Evolutionary conservation across 1,140 invertebrate genomes (phyloP).

Genomic region (Zelostemma sp.): DNA sequence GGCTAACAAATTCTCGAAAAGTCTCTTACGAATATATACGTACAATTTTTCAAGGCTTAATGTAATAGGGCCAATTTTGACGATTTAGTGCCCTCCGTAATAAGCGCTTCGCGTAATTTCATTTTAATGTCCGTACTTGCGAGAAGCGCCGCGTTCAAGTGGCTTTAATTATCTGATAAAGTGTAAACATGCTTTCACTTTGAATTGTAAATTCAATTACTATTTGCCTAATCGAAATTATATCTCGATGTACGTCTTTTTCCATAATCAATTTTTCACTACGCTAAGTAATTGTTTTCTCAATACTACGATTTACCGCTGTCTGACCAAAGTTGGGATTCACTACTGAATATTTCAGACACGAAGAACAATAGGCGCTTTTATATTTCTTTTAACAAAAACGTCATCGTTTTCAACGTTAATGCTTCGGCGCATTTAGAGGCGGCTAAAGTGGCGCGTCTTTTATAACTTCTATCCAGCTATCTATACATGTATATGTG

Average conservation of each 20-base stretch:
- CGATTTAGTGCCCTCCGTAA: constrained; percentile 29
- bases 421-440: constrained; percentile 39
- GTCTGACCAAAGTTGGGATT: too few species aligned
- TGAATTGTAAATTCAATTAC: constrained; percentile 27
- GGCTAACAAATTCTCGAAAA: constrained; percentile 21
- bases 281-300: too few species aligned
- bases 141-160: constrained; percentile 28
- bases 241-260: too few species aligned
- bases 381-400: too few species aligned
- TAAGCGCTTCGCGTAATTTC: constrained; percentile 29
- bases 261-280: too few species aligned
- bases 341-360: too few species aligned
- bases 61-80: constrained; percentile 29
- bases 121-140: constrained; percentile 38
- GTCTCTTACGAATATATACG: constrained; percentile 17
- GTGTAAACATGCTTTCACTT: constrained; percentile 38
- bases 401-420: neutral
- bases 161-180: constrained; percentile 50
- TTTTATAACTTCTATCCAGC: constrained; percentile 59
- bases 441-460: constrained; percentile 35
- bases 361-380: too few species aligned
- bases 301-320: too few species aligned
- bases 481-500: constrained; percentile 33
- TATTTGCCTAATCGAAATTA: constrained; percentile 39
- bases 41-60: constrained; percentile 32